These are phyloP conservation scores for Todiramphus chloris DNA, from an alignment of 2,113 vertebrate species.

Conservation along the genomic window DNA sequence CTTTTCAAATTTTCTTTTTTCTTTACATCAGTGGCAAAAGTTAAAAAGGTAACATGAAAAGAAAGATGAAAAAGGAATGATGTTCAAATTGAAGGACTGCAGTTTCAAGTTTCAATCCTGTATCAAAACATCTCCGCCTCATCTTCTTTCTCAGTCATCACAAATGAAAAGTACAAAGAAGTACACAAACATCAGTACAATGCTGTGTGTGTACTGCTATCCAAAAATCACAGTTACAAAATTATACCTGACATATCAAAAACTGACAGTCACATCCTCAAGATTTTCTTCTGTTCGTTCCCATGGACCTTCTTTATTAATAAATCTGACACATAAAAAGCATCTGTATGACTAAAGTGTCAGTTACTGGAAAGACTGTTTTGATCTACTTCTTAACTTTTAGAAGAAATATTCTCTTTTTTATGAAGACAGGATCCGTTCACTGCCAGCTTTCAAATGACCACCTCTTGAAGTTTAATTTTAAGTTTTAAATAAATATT, in stretches of 20 bases:
- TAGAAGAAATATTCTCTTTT: conserved; percentile 97
- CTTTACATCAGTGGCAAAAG: conserved; percentile 83
- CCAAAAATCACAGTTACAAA: conserved; percentile 92
- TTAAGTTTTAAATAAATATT: conserved; percentile 97
- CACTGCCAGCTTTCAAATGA: conserved; percentile 92
- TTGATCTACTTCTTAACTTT: conserved; percentile 95
- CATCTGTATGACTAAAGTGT: conserved; percentile 92
- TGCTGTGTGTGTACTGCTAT: conserved; percentile 82
- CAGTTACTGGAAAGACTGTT: conserved; percentile 95
- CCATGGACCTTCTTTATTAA: conserved; percentile 97
- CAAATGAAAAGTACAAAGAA: conserved; percentile 83
- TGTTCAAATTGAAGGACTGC: conserved; percentile 84
- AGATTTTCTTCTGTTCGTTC: conserved; percentile 82
- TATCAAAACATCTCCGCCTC: conserved; percentile 84
- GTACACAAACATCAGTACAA: conserved; percentile 84
- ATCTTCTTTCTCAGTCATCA: conserved; percentile 78
- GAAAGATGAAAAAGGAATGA: conserved; percentile 84
- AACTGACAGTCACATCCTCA: conserved; percentile 82
- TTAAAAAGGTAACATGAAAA: conserved; percentile 88
- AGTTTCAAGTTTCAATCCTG: conserved; percentile 84
- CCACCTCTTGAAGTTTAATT: conserved; percentile 91
- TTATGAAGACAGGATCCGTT: conserved; percentile 91
- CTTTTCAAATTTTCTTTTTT: conserved; percentile 79
- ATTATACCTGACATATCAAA: conserved; percentile 98
- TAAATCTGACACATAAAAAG: conserved; percentile 99